Evolutionary conservation across 2,888 invertebrate species (phyloP).

Genomic region (Drosophila vallismaia): DNA sequence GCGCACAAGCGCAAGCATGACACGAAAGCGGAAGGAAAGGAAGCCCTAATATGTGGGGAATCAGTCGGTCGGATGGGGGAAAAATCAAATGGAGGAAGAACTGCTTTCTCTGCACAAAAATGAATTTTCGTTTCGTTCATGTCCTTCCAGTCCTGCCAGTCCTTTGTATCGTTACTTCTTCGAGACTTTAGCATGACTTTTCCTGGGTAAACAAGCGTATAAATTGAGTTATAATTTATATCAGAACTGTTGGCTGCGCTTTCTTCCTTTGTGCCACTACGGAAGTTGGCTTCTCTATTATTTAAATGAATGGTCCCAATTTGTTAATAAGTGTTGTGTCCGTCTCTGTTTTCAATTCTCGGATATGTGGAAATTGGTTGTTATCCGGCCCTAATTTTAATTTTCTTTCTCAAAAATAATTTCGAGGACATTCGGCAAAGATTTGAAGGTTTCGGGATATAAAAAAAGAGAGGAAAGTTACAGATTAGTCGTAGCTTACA

Average conservation of each 20-base stretch:
- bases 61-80: slow-evolving; percentile 8
- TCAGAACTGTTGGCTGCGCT: slow-evolving; percentile 29
- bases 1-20: slow-evolving; percentile 68
- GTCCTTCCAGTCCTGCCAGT: slow-evolving; percentile 39
- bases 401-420: slow-evolving; percentile 17
- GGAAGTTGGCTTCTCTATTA: slow-evolving; percentile 60
- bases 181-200: slow-evolving; percentile 43
- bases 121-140: slow-evolving; percentile 55
- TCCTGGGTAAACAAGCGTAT: slow-evolving; percentile 67
- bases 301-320: slow-evolving; percentile 59
- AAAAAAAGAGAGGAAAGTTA: no score
- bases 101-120: slow-evolving; percentile 63
- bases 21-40: slow-evolving; percentile 58
- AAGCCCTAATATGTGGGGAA: slow-evolving; percentile 36
- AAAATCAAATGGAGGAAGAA: slow-evolving; percentile 24
- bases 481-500: no score
- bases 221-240: slow-evolving; percentile 73
- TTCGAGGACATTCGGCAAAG: slow-evolving; percentile 21
- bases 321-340: slow-evolving; percentile 43
- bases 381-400: slow-evolving; percentile 28
- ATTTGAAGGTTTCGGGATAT: slow-evolving; percentile 1
- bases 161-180: slow-evolving; percentile 45
- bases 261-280: slow-evolving; percentile 35
- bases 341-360: background rate
- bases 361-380: slow-evolving; percentile 51